Evolutionary conservation across 2,113 vertebrate species (phyloP), one percentile per base, ranked within the genome.

Genomic region (Silurus glanis): DNA sequence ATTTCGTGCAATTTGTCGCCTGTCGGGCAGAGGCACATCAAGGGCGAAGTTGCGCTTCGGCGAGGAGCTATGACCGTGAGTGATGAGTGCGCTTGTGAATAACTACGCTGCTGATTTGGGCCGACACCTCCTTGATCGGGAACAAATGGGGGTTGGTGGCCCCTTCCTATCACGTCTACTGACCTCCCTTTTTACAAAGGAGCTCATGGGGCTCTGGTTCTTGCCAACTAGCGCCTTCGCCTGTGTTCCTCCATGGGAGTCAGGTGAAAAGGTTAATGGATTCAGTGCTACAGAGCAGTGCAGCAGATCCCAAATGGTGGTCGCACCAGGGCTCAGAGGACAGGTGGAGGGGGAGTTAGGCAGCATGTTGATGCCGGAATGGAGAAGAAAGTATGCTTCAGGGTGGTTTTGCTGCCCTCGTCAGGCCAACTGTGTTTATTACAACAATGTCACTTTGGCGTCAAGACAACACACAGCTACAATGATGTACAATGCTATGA

Each of bases 331-430:
- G 78, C 85, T 72, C 3, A 16, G 17, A 1, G 78, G 51, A 85
- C 2, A 87, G 16, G 59, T 5, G 66, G 0, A 45, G 74, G 61
- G 88, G 6, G 86, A 88, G 61, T 66, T 74, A 78, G 83, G 0
- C 91, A 59, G 91, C 90, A 89, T 91, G 89, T 85, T 92, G 90
- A 94, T 93, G 84, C 88, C 55, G 79, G 61, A 75, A 28, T 0
- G 4, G 37, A 62, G 85, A 13, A 83, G 6, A 12, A 69, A 45
- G 21, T 49, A 3, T 51, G 53, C 66, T 76, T 79, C 16, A 9
- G 87, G 88, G 91, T 88, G 89, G 10, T 71, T 85, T 51, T 90
- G 56, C 92, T 95, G 94, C 94, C 94, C 93, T 93, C 94, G 89
- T 58, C 85, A 90, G 94, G 91, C 28, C 0, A 69, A 89, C 75